Conservation (phyloP, 2,888 invertebrate species). For the Sphecodes monilicornis region DNA sequence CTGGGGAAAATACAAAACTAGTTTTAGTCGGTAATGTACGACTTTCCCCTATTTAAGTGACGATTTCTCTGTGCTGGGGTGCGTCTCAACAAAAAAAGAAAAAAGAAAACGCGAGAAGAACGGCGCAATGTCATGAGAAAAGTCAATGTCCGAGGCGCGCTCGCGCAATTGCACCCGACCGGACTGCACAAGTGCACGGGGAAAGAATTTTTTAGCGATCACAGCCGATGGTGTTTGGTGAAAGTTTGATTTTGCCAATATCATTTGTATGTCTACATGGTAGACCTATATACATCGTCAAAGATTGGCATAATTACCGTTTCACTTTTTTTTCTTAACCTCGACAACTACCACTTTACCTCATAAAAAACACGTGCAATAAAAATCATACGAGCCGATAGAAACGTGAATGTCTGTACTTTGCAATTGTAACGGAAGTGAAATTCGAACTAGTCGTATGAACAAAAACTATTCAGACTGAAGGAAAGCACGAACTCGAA, state of each 20-base stretch:
- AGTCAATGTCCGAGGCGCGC: constrained; percentile 55
- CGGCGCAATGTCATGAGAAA: constrained; percentile 55
- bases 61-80: not conserved
- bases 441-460: not conserved
- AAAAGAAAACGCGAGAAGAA: constrained; percentile 25
- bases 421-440: not conserved
- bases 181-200: constrained; percentile 38
- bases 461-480: not conserved
- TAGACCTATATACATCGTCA: not conserved
- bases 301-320: not conserved
- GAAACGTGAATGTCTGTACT: too few relatives aligned
- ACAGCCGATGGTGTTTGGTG: constrained; percentile 72
- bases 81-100: not conserved
- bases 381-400: not conserved
- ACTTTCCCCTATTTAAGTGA: too few relatives aligned
- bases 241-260: constrained; percentile 66
- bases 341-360: not conserved
- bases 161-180: constrained; percentile 37
- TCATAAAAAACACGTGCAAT: not conserved
- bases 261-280: not conserved
- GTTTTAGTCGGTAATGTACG: too few relatives aligned
- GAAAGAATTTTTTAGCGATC: constrained; percentile 48
- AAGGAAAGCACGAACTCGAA: not conserved
- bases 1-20: too few relatives aligned
- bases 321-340: not conserved